Base-by-base conservation (phyloP, 2,888 invertebrate genomes). In the Ochropleura leucogaster region DNA sequence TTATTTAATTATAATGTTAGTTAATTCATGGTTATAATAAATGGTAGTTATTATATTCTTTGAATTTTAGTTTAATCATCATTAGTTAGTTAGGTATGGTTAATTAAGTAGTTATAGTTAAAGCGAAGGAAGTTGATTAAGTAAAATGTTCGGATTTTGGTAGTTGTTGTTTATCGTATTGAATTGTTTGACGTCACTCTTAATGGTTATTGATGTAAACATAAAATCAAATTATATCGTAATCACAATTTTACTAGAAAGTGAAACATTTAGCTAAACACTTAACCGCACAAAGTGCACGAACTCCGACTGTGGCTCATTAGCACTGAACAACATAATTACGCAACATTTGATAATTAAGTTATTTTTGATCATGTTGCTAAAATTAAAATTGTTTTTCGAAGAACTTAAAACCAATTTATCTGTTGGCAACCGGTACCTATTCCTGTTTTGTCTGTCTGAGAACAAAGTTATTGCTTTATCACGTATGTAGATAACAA, bases 391-490 rank as follows among this genome's bases (percentile, higher is more conserved):
- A 64, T 77, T 80, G 73, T 85, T 80, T 78, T 80, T 79, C 67
- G 53, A 65, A 71, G 63, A 78, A 79, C 30, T 79, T 51, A 64
- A 30, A 68, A 65, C 65, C 65, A 63, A 65, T 65, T 79, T 84
- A 83, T 87, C 85, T 80, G 74, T 80, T 86, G 67, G 82, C 65
- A 87, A 84, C 81, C 55, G 70, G 68, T 77, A 76, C 74, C 59
- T 72, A 88, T 88, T 86, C 83, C 89, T 87, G 88, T 87, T 86
- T 79, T 87, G 88, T 84, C 87, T 82, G 82, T 77, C 80, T 82
- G 69, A 59, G 70, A 75, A 77, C 60, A 69, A 67, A 79, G 18
- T 77, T 74, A 74, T 66, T 74, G 72, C 51, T 68, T 86, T 84
- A 86, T 86, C 88, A 68, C 66, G 2, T 63, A 68, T 63, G 18